phyloP scores from a whole-genome alignment of 2,888 invertebrate species.

The Keiferia lycopersicella region DNA sequence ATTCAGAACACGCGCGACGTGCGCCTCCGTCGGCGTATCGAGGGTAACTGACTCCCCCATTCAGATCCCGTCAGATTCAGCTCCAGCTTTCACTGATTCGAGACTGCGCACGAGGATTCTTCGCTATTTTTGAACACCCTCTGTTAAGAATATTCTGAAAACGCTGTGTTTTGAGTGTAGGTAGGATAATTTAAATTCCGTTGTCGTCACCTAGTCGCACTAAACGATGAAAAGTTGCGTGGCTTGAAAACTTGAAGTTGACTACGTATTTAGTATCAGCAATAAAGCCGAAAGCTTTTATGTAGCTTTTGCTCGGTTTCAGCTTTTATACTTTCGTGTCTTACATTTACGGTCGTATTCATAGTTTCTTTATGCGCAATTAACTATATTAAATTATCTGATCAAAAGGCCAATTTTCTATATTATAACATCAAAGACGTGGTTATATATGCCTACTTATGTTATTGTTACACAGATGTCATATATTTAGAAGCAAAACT shows the following conservation, averaged over 20 bases:
- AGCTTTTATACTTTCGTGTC: too few species aligned
- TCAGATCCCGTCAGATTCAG: conserved; percentile 40
- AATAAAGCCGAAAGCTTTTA: too few species aligned
- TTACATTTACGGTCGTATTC: too few species aligned
- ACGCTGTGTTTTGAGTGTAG: conserved; percentile 8
- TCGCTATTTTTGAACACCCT: conserved; percentile 22
- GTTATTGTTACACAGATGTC: too few species aligned
- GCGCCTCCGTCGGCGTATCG: conserved; percentile 37
- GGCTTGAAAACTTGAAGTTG: background rate
- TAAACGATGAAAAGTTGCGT: background rate
- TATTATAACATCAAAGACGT: too few species aligned
- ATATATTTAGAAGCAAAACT: too few species aligned
- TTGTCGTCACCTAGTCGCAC: background rate
- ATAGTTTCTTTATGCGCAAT: too few species aligned
- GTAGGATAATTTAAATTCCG: background rate
- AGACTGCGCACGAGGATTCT: conserved; percentile 49
- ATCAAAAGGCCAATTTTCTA: too few species aligned
- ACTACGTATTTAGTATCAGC: background rate
- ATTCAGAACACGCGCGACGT: conserved; percentile 28
- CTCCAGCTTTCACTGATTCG: conserved; percentile 42
- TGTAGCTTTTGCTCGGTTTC: too few species aligned
- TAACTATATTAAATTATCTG: too few species aligned
- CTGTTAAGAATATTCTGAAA: conserved; percentile 9
- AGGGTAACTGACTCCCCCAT: conserved; percentile 49
- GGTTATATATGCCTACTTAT: too few species aligned